Percentiles rank a stretch among this genome's conserved stretches.
Conservation (phyloP, 2,888 invertebrate species). For the Hermodice carunculata region DNA sequence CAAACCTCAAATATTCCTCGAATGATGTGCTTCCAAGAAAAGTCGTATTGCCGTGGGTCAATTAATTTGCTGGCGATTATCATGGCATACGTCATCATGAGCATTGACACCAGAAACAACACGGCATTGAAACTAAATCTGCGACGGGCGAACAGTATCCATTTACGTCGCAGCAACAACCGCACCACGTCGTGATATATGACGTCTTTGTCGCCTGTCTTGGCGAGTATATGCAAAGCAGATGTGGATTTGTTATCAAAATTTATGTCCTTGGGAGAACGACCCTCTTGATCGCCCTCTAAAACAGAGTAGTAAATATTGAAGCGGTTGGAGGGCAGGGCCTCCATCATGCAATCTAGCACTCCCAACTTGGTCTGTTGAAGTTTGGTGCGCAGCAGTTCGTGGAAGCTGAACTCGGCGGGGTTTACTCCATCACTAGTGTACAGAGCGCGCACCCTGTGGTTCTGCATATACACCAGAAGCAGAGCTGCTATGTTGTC, state of each 20-base stretch:
- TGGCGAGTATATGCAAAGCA: constrained; percentile 53
- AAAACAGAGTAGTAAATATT: constrained; percentile 52
- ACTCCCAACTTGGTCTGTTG: constrained; percentile 52
- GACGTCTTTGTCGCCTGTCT: constrained; percentile 52
- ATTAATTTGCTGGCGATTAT: no score
- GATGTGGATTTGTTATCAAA: constrained; percentile 50
- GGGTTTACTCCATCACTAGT: constrained; percentile 26
- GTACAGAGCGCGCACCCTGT: constrained; percentile 42
- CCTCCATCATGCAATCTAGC: constrained; percentile 58
- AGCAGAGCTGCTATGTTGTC: constrained; percentile 55
- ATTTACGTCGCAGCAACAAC: constrained; percentile 53
- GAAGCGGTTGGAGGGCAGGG: constrained; percentile 44
- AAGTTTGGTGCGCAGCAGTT: constrained; percentile 35
- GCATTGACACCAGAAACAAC: no score
- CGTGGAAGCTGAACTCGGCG: constrained; percentile 45
- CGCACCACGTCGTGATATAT: constrained; percentile 55
- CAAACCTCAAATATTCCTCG: no score
- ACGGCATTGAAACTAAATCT: no score
- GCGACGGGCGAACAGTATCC: constrained; percentile 59
- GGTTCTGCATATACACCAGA: constrained; percentile 48
- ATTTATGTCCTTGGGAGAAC: constrained; percentile 45
- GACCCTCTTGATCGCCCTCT: constrained; percentile 52
- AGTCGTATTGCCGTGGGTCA: no score
- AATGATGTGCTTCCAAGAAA: no score
- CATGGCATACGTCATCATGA: no score